These are phyloP conservation scores for Zeugodacus cucurbitae DNA, from an alignment of 1,140 invertebrate species.

Conservation along the genomic window DNA sequence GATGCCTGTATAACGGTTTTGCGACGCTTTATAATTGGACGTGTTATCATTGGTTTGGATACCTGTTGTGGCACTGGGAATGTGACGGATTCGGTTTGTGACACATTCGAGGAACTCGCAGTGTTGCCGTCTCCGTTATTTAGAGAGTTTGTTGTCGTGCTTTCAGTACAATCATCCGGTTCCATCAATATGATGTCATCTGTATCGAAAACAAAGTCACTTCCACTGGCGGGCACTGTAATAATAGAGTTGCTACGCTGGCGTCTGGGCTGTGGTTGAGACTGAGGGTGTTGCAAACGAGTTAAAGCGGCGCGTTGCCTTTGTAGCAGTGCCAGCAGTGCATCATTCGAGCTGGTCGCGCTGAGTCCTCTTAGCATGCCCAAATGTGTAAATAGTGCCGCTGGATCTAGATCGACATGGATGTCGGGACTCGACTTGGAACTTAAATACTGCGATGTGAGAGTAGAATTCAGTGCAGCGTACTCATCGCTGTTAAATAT, in stretches of 20 bases:
- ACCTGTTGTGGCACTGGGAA: constrained; percentile 43
- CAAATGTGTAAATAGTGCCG: constrained; percentile 45
- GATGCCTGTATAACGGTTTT: constrained; percentile 50
- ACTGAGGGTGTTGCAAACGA: constrained; percentile 31
- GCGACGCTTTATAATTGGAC: constrained; percentile 56
- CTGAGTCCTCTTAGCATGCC: constrained; percentile 25
- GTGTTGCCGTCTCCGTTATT: not conserved
- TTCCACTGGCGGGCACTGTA: constrained; percentile 31
- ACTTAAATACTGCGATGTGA: not conserved
- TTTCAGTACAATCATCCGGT: constrained; percentile 48
- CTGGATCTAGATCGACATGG: constrained; percentile 48
- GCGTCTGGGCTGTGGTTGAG: constrained; percentile 43
- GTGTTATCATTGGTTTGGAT: constrained; percentile 45
- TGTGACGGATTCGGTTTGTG: not conserved
- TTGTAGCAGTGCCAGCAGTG: constrained; percentile 52
- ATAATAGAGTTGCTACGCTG: not conserved
- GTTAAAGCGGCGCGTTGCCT: constrained; percentile 47
- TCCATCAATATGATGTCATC: constrained; percentile 60
- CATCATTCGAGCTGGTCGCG: constrained; percentile 44
- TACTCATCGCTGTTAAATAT: constrained; percentile 10
- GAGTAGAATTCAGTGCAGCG: constrained; percentile 38
- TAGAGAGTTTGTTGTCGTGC: not conserved
- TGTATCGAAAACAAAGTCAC: constrained; percentile 44
- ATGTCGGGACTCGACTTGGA: constrained; percentile 28
- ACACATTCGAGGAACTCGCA: not conserved